Conservation (phyloP, 2,888 invertebrate genomes). For the Himalopsyche tibetana region DNA sequence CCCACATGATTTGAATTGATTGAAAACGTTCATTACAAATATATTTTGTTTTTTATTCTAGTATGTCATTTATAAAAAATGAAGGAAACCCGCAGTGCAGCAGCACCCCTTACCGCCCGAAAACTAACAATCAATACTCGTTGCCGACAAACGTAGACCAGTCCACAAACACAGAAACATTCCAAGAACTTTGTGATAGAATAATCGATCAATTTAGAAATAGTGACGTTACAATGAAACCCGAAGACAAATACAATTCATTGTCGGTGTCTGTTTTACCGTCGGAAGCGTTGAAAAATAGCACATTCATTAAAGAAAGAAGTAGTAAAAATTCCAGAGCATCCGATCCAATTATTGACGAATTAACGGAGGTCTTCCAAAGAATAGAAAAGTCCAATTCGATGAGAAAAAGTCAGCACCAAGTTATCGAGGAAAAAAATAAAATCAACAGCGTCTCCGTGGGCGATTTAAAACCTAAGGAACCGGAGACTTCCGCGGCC, state of each 20-base stretch:
- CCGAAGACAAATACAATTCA: slow-evolving; percentile 58
- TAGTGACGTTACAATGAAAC: slow-evolving; percentile 66
- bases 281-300: background rate
- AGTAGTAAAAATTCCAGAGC: background rate
- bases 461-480: background rate
- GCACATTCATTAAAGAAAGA: slow-evolving; percentile 16
- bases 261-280: background rate
- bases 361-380: slow-evolving; percentile 42
- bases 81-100: slow-evolving; percentile 57
- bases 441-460: background rate
- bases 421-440: background rate
- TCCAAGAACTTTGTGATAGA: slow-evolving; percentile 73
- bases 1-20: no score
- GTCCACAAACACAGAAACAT: slow-evolving; percentile 72
- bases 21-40: background rate
- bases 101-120: slow-evolving; percentile 61
- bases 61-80: slow-evolving; percentile 38
- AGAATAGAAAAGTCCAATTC: slow-evolving; percentile 1
- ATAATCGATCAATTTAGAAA: slow-evolving; percentile 68
- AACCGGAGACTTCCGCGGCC: background rate
- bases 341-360: slow-evolving; percentile 29
- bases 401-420: background rate
- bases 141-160: slow-evolving; percentile 50
- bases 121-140: background rate
- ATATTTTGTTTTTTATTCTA: slow-evolving; percentile 34